These are phyloP conservation scores for Oeneis ivallda DNA, from an alignment of 2,888 invertebrate genomes.

Conservation along the genomic window DNA sequence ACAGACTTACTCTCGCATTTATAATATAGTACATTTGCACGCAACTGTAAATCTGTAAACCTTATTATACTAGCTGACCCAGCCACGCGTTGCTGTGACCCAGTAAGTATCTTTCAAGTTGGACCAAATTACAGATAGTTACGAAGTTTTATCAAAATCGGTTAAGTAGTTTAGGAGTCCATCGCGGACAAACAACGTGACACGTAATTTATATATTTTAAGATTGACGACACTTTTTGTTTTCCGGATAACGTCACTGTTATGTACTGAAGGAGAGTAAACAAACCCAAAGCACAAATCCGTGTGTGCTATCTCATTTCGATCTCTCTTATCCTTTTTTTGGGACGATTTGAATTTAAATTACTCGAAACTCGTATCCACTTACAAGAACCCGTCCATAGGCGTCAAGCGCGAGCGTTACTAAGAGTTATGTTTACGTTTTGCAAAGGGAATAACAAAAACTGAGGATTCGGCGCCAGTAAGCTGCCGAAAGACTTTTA, in stretches of 20 bases:
- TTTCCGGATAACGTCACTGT: neutral
- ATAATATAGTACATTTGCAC: no score
- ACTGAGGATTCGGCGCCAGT: slow-evolving; percentile 62
- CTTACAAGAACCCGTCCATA: slow-evolving; percentile 30
- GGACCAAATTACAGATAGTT: no score
- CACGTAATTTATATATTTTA: no score
- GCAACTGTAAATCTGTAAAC: no score
- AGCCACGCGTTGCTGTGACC: no score
- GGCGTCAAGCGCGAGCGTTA: slow-evolving; percentile 32
- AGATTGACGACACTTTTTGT: neutral
- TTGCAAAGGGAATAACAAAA: slow-evolving; percentile 40
- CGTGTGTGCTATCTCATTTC: slow-evolving; percentile 15
- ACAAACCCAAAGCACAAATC: slow-evolving; percentile 5
- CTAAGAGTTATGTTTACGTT: slow-evolving; percentile 34
- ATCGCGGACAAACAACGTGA: no score
- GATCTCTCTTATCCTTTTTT: slow-evolving; percentile 26
- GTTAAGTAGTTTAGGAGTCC: no score
- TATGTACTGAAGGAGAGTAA: slow-evolving; percentile 2
- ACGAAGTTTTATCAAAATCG: no score
- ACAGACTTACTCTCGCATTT: no score
- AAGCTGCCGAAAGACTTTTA: slow-evolving; percentile 55
- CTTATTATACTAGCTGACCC: no score
- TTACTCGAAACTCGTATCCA: slow-evolving; percentile 21
- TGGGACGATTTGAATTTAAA: slow-evolving; percentile 33
- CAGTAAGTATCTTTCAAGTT: no score